Conservation (phyloP, 2,888 invertebrate genomes). For the Athalia circularis region DNA sequence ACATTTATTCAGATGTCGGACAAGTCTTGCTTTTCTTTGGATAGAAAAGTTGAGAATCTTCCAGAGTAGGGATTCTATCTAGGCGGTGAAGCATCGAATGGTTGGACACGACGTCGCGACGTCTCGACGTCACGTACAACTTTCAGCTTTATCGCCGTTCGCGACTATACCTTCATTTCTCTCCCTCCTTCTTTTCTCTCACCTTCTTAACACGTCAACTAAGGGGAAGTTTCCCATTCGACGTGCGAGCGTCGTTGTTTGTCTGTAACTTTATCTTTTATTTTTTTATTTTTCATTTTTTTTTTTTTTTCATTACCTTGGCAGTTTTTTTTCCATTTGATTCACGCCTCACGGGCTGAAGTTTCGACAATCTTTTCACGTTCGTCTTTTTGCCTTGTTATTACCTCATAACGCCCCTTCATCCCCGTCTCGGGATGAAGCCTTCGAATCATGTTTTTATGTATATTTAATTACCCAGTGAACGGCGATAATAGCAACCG, state of each 20-base stretch:
- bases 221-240: constrained; percentile 29
- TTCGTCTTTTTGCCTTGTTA: neutral
- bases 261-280: neutral
- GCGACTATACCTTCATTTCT: neutral
- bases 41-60: too few relatives aligned
- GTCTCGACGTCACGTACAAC: constrained; percentile 1
- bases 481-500: neutral
- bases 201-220: neutral
- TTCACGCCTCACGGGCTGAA: neutral
- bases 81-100: neutral
- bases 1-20: constrained; percentile 31
- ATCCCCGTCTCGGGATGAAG: neutral
- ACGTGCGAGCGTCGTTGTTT: constrained; percentile 28
- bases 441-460: constrained; percentile 25
- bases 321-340: neutral
- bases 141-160: constrained; percentile 39
- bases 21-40: neutral
- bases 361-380: neutral
- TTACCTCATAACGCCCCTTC: neutral
- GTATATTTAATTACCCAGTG: neutral
- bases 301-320: neutral
- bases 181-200: neutral
- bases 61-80: too few relatives aligned
- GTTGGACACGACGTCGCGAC: neutral
- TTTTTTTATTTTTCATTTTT: neutral